Evolutionary conservation across 2,888 invertebrate genomes (phyloP).

Genomic region (Plutella xylostella): DNA sequence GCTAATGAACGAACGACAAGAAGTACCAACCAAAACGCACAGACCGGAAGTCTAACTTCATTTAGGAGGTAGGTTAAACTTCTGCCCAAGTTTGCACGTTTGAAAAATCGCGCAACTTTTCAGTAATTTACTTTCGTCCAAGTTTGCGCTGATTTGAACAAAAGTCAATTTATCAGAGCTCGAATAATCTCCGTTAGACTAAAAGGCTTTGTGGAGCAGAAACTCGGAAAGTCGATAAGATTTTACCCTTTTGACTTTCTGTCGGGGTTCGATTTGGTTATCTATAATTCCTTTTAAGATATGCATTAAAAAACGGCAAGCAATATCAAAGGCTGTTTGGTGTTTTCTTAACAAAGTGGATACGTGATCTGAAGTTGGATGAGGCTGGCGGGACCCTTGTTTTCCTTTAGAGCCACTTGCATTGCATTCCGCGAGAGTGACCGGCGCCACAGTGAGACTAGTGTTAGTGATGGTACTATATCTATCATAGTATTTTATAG

Average conservation of each 20-base stretch:
- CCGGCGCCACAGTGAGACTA: no score
- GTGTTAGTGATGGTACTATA: neutral
- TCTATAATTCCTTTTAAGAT: slow-evolving; percentile 60
- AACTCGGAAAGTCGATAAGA: slow-evolving; percentile 25
- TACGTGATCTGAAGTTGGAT: slow-evolving; percentile 55
- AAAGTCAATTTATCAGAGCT: slow-evolving; percentile 1
- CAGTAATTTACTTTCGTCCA: slow-evolving; percentile 2
- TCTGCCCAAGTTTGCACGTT: neutral
- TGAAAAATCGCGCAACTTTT: slow-evolving; percentile 58
- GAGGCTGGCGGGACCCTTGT: slow-evolving; percentile 55
- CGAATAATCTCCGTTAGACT: no score
- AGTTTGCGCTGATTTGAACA: neutral
- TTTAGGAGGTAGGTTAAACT: no score
- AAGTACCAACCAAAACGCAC: slow-evolving; percentile 62
- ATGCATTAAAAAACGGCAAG: slow-evolving; percentile 60
- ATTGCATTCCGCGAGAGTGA: slow-evolving; percentile 31
- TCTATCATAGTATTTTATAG: neutral
- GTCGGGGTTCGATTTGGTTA: slow-evolving; percentile 32
- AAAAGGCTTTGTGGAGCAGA: no score
- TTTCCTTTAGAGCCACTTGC: slow-evolving; percentile 35
- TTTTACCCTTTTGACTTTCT: no score
- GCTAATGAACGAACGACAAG: slow-evolving; percentile 68
- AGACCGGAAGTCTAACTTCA: slow-evolving; percentile 15
- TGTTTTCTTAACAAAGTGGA: slow-evolving; percentile 67
- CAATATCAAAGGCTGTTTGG: slow-evolving; percentile 52